Evolutionary conservation across 30 jellyfish, hydroid and myxozoan species (phyloP).

Genomic region (Pelagia noctiluca): DNA sequence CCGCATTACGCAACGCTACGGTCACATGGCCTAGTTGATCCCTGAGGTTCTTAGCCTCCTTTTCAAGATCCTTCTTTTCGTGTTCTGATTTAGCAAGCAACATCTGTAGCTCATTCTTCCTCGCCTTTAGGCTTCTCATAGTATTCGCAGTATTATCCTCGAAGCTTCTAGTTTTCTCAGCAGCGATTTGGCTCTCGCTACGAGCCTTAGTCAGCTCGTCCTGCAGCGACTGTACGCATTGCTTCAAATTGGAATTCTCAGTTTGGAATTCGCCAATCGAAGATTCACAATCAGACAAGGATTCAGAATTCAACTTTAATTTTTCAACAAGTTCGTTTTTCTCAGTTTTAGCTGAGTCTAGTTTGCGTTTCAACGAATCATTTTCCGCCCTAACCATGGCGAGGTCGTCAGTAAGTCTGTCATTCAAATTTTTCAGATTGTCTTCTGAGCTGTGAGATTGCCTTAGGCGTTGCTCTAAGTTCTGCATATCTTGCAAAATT

Average conservation of each 20-base stretch:
- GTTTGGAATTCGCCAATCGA: constrained; percentile 17
- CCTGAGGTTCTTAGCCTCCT: constrained; percentile 43
- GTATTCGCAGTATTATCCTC: constrained; percentile 74
- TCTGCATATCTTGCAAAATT: constrained; percentile 22
- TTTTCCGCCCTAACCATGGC: constrained; percentile 65
- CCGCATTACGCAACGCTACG: not conserved
- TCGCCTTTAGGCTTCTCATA: constrained; percentile 83
- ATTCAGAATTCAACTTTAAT: constrained; percentile 36
- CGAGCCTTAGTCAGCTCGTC: constrained; percentile 61
- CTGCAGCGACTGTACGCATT: constrained; percentile 48
- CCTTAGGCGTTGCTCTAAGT: constrained; percentile 26
- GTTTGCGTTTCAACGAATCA: constrained; percentile 23
- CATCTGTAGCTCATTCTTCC: constrained; percentile 82
- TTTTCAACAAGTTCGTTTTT: constrained; percentile 63
- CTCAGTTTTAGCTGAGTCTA: constrained; percentile 70
- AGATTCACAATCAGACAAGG: constrained; percentile 27
- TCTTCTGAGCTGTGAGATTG: constrained; percentile 50
- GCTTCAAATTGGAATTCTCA: constrained; percentile 63
- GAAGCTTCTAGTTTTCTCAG: constrained; percentile 36
- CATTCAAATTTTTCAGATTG: constrained; percentile 49
- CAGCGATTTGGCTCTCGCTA: constrained; percentile 45
- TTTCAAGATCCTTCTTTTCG: constrained; percentile 69
- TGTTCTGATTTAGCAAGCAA: constrained; percentile 53
- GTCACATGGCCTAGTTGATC: constrained; percentile 11
- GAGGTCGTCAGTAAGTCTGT: constrained; percentile 28